Evolutionary conservation across 1,140 invertebrate genomes (phyloP).

Genomic region (Zelostemma sp.): DNA sequence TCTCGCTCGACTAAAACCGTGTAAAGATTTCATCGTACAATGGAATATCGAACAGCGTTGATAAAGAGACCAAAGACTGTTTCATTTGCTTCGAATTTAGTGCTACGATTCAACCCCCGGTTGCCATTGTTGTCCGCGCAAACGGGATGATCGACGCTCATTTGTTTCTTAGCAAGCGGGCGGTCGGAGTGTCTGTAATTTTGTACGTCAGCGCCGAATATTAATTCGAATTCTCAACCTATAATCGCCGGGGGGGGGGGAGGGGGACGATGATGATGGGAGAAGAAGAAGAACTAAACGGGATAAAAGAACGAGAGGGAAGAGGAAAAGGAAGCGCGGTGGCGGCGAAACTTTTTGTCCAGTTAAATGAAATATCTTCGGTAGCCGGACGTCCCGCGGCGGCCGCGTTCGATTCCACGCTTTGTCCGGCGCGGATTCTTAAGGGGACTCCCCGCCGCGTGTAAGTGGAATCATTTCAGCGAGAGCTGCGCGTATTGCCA

Average conservation of each 20-base stretch:
- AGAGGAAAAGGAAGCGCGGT: conserved; percentile 27
- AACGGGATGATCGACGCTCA: conserved; percentile 63
- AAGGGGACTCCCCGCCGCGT: conserved; percentile 60
- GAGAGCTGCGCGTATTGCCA: conserved; percentile 35
- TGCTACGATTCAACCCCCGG: too few relatives aligned
- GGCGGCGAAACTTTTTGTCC: conserved; percentile 56
- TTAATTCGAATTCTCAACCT: conserved; percentile 68
- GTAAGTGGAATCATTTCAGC: conserved; percentile 64
- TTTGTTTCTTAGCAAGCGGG: conserved; percentile 65
- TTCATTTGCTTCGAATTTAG: too few relatives aligned
- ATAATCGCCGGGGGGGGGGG: conserved; percentile 26
- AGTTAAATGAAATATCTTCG: conserved; percentile 66
- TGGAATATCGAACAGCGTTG: too few relatives aligned
- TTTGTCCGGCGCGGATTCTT: conserved; percentile 58
- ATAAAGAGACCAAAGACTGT: too few relatives aligned
- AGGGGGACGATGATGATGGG: conserved; percentile 9
- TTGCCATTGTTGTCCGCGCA: too few relatives aligned
- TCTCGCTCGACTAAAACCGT: too few relatives aligned
- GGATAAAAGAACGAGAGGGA: too few relatives aligned
- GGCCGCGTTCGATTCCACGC: conserved; percentile 62
- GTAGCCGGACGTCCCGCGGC: conserved; percentile 61
- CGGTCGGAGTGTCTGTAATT: conserved; percentile 60
- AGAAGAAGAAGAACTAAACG: conserved; percentile 17
- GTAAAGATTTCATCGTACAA: too few relatives aligned
- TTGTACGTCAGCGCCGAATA: conserved; percentile 69